Conservation (phyloP, 1,140 invertebrate genomes). For the Cydia amplana region DNA sequence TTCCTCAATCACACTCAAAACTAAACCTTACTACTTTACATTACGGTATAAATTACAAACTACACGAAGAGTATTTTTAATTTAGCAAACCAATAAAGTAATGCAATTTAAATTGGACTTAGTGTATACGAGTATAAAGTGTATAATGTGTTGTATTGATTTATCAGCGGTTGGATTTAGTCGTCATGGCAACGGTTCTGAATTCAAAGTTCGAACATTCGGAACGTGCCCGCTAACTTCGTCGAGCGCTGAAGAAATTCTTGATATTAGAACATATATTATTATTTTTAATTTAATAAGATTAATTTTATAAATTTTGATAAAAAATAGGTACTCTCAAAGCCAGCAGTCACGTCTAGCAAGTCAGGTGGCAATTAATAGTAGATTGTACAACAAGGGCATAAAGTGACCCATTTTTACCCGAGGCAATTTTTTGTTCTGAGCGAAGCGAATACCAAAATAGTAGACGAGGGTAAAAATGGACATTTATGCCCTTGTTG, state of each 20-base stretch:
- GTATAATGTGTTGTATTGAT: not conserved
- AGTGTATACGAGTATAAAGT: not conserved
- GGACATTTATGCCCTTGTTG: too few relatives aligned
- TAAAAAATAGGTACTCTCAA: too few relatives aligned
- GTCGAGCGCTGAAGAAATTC: not conserved
- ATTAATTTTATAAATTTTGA: not conserved
- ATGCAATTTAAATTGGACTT: not conserved
- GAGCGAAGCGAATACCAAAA: too few relatives aligned
- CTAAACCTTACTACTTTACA: not conserved
- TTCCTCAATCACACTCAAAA: not conserved
- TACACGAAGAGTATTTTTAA: not conserved
- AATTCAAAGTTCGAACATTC: conserved; percentile 31
- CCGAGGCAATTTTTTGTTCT: too few relatives aligned
- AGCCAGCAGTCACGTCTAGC: too few relatives aligned
- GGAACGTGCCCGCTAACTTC: conserved; percentile 27
- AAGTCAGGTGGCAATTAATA: too few relatives aligned
- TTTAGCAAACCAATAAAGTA: not conserved
- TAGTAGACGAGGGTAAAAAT: too few relatives aligned
- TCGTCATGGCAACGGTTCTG: conserved; percentile 25
- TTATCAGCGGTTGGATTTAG: not conserved
- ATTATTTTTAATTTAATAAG: too few relatives aligned
- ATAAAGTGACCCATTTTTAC: too few relatives aligned
- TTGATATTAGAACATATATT: not conserved
- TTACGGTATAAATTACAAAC: not conserved
- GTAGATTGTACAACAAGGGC: too few relatives aligned